Evolutionary conservation across 1,140 invertebrate species (phyloP).

Genomic region (Nymphalis io): DNA sequence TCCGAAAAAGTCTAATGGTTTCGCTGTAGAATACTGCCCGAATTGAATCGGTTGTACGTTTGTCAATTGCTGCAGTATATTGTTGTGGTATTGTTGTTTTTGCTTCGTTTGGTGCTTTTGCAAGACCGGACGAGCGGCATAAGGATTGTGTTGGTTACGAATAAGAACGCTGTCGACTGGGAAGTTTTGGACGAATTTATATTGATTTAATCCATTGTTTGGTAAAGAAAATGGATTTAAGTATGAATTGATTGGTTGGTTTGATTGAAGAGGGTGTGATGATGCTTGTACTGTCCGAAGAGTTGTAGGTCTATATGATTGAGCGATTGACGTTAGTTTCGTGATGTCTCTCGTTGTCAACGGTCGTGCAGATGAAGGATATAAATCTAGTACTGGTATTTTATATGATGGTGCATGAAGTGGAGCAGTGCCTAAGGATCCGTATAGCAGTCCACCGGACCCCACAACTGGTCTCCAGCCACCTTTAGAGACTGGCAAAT

Average conservation of each 20-base stretch:
- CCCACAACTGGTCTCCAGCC: conserved; percentile 78
- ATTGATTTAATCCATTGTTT: conserved; percentile 59
- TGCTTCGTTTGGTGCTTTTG: conserved; percentile 59
- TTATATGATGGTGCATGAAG: conserved; percentile 68
- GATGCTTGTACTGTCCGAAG: conserved; percentile 54
- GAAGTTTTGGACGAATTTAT: conserved; percentile 70
- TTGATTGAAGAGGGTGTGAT: conserved; percentile 44
- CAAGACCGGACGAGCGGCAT: conserved; percentile 55
- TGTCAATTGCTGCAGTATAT: conserved; percentile 64
- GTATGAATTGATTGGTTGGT: conserved; percentile 76
- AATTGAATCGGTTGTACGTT: conserved; percentile 69
- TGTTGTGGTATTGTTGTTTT: conserved; percentile 57
- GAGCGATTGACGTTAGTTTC: conserved; percentile 75
- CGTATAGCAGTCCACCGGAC: conserved; percentile 61
- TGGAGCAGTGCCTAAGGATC: conserved; percentile 55
- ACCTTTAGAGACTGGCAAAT: conserved; percentile 67
- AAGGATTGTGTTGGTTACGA: conserved; percentile 65
- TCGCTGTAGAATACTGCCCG: conserved; percentile 63
- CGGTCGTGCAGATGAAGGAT: conserved; percentile 70
- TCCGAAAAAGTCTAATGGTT: conserved; percentile 63
- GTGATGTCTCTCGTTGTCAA: conserved; percentile 66
- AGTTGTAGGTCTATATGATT: conserved; percentile 74
- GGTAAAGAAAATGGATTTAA: conserved; percentile 71
- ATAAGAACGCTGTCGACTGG: conserved; percentile 59
- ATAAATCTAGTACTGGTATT: conserved; percentile 57